Base-by-base conservation (phyloP, 2,113 vertebrate genomes). In the Apeltes quadracus region DNA sequence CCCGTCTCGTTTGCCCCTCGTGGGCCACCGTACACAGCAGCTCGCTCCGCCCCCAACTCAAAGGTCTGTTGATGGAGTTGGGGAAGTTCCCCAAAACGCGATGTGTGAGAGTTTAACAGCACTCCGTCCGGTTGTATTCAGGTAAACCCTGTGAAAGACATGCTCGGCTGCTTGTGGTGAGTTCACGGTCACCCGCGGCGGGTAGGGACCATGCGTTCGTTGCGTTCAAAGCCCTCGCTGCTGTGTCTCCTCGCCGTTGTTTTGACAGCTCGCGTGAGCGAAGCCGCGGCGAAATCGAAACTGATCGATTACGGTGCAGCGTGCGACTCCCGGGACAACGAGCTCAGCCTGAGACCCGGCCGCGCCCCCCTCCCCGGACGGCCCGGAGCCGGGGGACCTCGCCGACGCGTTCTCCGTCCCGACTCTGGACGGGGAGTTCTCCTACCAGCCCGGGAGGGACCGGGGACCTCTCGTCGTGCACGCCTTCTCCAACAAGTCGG, bases 401-500 rank as follows among this genome's bases (percentile, higher is more conserved):
- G 93, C 92, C 0, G 77, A 56, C 0, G 70, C 81, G 1, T 95
- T 95, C 61, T 81, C 39, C 0, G 87, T 95, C 13, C 51, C 62
- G 0, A 95, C 93, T 14, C 79, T 95, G 79, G 85, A 87, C 29
- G 94, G 93, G 2, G 81, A 84, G 76, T 92, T 95, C n/a, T 65
- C 67, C 6, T 94, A 89, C 76, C 57, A 74, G 8, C 85, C 85
- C 3, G 80, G 71, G 0, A 34, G 51, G 1, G 1, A 18, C 23
- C 69, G 12, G 2, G 85, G 71, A 0, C 81, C 90, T 1, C 59
- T 95, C 43, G 36, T 94, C 39, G 69, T 95, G 16, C 94, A 95
- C 76, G 92, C 93, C 44, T 95, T 94, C 87, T 95, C 92, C 57
- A 94, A 93, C 78, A 92, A 92, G 57, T 94, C 94, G 0, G 94